Percentiles rank a stretch among this genome's conserved stretches.
These are phyloP conservation scores for Ceryle rudis DNA, from an alignment of 2,797 vertebrate genomes.

Conservation along the genomic window DNA sequence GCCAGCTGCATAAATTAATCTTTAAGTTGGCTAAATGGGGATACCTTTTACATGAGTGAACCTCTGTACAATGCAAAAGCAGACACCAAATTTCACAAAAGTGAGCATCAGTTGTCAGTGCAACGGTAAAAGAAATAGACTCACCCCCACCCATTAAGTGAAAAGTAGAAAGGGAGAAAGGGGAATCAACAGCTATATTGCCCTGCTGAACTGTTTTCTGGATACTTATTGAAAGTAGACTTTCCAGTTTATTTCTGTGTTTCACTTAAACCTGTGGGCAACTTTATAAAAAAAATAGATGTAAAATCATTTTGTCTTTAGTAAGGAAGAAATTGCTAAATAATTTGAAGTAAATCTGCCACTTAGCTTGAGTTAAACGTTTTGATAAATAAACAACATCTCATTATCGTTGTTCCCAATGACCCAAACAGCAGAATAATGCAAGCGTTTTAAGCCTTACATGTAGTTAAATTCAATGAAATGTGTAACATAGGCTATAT, in stretches of 20 bases:
- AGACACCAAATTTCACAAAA: not conserved
- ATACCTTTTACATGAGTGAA: not conserved
- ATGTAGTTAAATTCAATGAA: not conserved
- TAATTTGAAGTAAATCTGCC: not conserved
- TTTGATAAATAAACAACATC: not conserved
- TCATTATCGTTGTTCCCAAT: not conserved
- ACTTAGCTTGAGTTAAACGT: constrained; percentile 8
- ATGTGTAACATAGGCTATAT: not conserved
- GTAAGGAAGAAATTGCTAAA: not conserved
- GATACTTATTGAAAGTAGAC: not conserved
- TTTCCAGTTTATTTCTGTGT: not conserved
- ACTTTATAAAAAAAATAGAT: not conserved
- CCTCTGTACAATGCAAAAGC: not conserved
- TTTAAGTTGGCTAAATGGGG: not conserved
- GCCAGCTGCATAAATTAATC: not conserved
- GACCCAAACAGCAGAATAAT: not conserved
- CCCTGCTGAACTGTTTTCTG: not conserved
- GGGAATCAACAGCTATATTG: not conserved
- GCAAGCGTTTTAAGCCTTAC: not conserved
- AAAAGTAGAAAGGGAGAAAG: not conserved
- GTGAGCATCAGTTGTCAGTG: not conserved
- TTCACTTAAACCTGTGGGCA: not conserved
- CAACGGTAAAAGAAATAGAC: not conserved
- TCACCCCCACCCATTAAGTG: not conserved
- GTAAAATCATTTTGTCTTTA: not conserved